Evolutionary conservation across 1,140 invertebrate species (phyloP), one percentile per base, ranked within the genome.

Genomic region (Anagrus nilaparvatae): DNA sequence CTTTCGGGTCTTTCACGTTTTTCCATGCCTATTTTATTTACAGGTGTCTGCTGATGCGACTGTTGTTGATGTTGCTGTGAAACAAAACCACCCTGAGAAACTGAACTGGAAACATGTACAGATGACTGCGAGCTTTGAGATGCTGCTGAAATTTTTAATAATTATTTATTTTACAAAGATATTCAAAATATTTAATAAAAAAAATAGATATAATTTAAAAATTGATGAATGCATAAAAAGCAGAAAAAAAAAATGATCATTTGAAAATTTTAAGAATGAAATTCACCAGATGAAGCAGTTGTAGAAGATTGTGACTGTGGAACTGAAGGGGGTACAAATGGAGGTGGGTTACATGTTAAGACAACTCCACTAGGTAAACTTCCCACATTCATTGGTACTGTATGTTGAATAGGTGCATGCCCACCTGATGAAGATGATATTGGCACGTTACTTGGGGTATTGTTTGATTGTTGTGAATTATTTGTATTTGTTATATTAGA

Each of bases 301-400:
- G 59, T 53, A 48, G 64, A 55, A 49, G 62, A 57, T 40, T 62
- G 60, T 24, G 66, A 59, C 14, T 60, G 56, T 38, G 65, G 53
- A n/a, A n/a, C n/a, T n/a, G n/a, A n/a, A 33, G 62, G 52, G 48
- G 58, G 59, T 40, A 62, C 60, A 48, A 65, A 66, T 14, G 66
- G 64, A 40, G 63, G 63, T 38, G 65, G 63, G 46, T 60, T 63
- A 40, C 65, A 67, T 24, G 60, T 51, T 19, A 67, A 59, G 32
- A 67, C 60, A 41, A 67, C 61, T 53, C 63, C 63, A 52, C 59
- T 63, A 29, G 65, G 59, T 44, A 65, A 59, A 51, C 66, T 61
- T 40, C 54, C 59, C 55, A 67, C 59, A 37, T 57, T 64, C 38
- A 63, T 47, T 10, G 62, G 45, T 29, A 66, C 62, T 24, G 65